A percentile compares a stretch with the other conserved stretches of the same genome.
Evolutionary conservation across 2,888 invertebrate species (phyloP).

Genomic region (Callinectes sapidus): DNA sequence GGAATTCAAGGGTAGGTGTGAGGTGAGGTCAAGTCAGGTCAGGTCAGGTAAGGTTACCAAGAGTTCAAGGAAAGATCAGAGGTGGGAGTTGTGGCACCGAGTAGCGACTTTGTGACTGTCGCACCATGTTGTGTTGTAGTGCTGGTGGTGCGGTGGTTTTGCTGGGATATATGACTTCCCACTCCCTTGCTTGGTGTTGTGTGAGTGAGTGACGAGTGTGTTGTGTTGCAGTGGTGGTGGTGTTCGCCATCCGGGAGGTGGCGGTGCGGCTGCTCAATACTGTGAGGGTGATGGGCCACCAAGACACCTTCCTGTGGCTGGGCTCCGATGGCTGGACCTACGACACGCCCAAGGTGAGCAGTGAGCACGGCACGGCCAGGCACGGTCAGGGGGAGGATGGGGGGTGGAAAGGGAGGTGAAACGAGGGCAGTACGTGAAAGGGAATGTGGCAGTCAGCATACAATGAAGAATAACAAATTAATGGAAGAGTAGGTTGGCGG

Average conservation of each 20-base stretch:
- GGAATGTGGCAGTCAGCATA: neutral
- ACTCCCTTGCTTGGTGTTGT: neutral
- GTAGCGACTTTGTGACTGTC: too few relatives aligned
- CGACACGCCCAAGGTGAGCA: constrained; percentile 34
- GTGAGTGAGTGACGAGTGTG: neutral
- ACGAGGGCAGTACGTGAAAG: neutral
- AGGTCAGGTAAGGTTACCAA: too few relatives aligned
- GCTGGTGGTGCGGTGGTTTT: too few relatives aligned
- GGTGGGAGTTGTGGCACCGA: too few relatives aligned
- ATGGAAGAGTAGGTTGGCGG: neutral
- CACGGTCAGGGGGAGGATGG: neutral
- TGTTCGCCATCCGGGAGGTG: constrained; percentile 78
- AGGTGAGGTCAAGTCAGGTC: neutral
- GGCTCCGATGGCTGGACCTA: constrained; percentile 79
- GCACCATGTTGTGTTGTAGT: too few relatives aligned
- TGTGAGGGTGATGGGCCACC: constrained; percentile 75
- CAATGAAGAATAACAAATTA: neutral
- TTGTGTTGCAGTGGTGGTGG: constrained; percentile 77
- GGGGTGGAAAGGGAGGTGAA: neutral
- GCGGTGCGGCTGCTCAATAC: constrained; percentile 77
- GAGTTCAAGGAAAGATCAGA: too few relatives aligned
- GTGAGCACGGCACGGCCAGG: neutral
- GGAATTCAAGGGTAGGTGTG: constrained; percentile 77
- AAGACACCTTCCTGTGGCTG: constrained; percentile 78
- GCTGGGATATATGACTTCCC: too few relatives aligned